A percentile compares a stretch with the other conserved stretches of the same genome.
These are phyloP conservation scores for Dascillus cervinus DNA, from an alignment of 2,888 invertebrate species.

Conservation along the genomic window DNA sequence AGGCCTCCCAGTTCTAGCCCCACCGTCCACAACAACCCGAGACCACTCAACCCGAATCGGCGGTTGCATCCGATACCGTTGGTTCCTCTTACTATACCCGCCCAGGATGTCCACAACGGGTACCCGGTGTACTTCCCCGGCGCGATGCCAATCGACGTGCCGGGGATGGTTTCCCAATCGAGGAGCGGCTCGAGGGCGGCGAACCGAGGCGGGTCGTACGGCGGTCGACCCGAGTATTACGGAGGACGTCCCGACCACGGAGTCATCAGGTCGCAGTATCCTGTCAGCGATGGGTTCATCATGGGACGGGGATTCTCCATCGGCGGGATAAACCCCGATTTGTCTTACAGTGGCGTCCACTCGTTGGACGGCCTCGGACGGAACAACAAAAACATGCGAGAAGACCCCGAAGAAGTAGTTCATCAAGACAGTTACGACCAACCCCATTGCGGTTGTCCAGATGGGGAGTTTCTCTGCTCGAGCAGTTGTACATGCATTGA, in stretches of 20 bases:
- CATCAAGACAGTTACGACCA: constrained; percentile 31
- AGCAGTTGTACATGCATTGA: constrained; percentile 61
- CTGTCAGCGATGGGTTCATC: constrained; percentile 27
- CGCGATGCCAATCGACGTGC: constrained; percentile 3
- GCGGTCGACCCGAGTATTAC: constrained; percentile 33
- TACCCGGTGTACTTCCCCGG: constrained; percentile 18
- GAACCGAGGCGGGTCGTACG: constrained; percentile 30
- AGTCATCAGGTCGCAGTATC: constrained; percentile 19
- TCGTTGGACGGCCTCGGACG: constrained; percentile 15
- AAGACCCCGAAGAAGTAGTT: constrained; percentile 35
- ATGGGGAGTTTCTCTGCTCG: constrained; percentile 49
- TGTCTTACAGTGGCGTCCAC: background rate
- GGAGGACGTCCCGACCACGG: constrained; percentile 27
- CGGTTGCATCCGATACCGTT: constrained; percentile 11
- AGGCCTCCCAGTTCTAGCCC: constrained; percentile 44
- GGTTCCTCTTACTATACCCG: constrained; percentile 23
- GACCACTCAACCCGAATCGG: constrained; percentile 29
- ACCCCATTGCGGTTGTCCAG: constrained; percentile 39
- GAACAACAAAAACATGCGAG: constrained; percentile 23
- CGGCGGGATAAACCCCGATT: constrained; percentile 16
- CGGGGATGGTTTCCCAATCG: constrained; percentile 11
- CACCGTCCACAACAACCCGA: constrained; percentile 30
- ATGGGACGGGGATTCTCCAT: constrained; percentile 25
- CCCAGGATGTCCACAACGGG: constrained; percentile 23
- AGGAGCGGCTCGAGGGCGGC: constrained; percentile 13